A percentile compares a stretch with the other conserved stretches of the same genome.
phyloP scores from a whole-genome alignment of 2,113 vertebrate species.

The Gulo gulo region DNA sequence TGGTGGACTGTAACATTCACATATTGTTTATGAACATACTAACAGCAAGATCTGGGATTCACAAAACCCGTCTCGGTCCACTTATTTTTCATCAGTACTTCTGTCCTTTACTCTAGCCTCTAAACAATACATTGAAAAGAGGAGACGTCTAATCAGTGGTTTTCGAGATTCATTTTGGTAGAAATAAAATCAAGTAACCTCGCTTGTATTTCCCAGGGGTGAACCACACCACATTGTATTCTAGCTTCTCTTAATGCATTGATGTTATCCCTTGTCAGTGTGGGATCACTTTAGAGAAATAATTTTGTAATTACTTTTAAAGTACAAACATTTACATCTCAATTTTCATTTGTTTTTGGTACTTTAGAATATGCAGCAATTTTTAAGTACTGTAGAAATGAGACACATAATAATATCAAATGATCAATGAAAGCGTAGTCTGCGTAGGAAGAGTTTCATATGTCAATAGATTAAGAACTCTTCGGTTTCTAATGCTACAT shows the following conservation, averaged over 20 bases:
- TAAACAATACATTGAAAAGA: constrained; percentile 41
- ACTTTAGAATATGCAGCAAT: not conserved
- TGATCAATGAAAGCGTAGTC: constrained; percentile 23
- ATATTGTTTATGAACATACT: not conserved
- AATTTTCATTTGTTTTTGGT: not conserved
- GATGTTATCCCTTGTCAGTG: not conserved
- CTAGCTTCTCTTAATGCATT: not conserved
- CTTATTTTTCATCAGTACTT: constrained; percentile 45
- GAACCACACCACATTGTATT: not conserved
- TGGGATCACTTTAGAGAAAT: not conserved
- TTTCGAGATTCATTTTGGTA: constrained; percentile 56
- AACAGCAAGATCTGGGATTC: constrained; percentile 52
- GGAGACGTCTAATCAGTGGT: constrained; percentile 12
- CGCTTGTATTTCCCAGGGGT: constrained; percentile 23
- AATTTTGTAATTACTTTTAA: not conserved
- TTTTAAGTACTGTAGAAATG: constrained; percentile 42
- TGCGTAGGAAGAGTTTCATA: not conserved
- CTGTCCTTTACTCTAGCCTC: constrained; percentile 15
- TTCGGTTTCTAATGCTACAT: not conserved
- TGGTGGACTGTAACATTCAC: not conserved
- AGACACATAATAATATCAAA: not conserved
- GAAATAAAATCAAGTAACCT: constrained; percentile 43
- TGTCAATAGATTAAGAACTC: constrained; percentile 7
- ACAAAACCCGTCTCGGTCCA: not conserved
- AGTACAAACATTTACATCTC: constrained; percentile 16